Base-by-base conservation (phyloP, 2,797 vertebrate genomes). In the Chlorospingus semifuscus region DNA sequence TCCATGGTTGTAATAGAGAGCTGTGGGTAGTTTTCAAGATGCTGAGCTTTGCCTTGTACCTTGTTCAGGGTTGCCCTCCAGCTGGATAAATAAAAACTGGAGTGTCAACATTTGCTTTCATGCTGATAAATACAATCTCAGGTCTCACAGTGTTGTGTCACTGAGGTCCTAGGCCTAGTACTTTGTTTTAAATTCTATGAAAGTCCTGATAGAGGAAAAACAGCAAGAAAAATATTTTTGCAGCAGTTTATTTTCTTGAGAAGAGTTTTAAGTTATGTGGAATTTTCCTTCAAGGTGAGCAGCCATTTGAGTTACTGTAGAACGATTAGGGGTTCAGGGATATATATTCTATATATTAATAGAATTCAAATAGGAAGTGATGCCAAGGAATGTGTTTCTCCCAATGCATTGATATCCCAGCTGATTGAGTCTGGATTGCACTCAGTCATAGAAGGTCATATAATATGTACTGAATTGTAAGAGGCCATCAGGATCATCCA, bases 331-430 rank as follows among this genome's bases (percentile, higher is more conserved):
- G 15, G 15, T 4, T 21, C 39, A 75, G 10, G 14, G 30, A 19
- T 34, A 44, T 41, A 37, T 37, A 11, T 37, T 37, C 37, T 37
- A 37, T 39, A 17, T 7, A 64, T 4, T 11, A 21, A 34, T 12
- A 8, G 15, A 20, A 57, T 30, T 34, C 22, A 63, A 66, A 56
- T 3, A 17, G 7, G 9, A 84, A 55, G 10, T 0, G 0, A 78
- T 55, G 8, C 8, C 11, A 71, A 36, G n/a, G 32, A 5, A 27
- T 30, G 41, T 12, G 12, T 70, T 60, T 59, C 3, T 9, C 9
- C 15, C 8, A 12, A 6, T 37, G 12, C 20, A 12, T 26, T 55
- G 9, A 34, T 34, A 44, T 42, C 15, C 0, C 12, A 41, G 26
- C 3, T 72, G 21, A 23, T 2, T 27, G 27, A 57, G 16, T 42